Base-by-base conservation (phyloP, 2,113 vertebrate genomes). In the Nyctibius bracteatus region DNA sequence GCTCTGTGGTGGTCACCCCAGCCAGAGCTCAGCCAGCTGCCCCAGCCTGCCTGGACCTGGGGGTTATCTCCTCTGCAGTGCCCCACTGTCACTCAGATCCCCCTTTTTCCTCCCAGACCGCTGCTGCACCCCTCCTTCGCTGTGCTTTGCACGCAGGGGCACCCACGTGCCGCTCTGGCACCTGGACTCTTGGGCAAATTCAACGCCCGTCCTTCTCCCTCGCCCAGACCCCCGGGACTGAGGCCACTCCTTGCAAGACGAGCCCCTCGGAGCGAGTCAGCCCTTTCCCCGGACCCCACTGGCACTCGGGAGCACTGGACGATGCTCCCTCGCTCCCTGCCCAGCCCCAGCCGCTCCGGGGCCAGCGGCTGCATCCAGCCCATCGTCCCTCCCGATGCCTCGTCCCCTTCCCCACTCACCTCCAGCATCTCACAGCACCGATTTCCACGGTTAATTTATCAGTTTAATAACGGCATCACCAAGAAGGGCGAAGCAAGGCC, bases 211-310 rank as follows among this genome's bases (percentile, higher is more conserved):
- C 41, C 57, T 71, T 16, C 35, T 28, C 49, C 19, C 52, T 52
- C 2, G 0, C 16, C 44, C 35, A 25, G 54, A 44, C 16, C 52
- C 41, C 33, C 2, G 1, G 67, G 58, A 35, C 35, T 3, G 3
- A 35, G 58, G 58, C 43, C 8, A 0, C 49, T 31, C 25, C 22
- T 37, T 0, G 6, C 66, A 35, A 13, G 61, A n/a, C 0, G 6
- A 75, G 61, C 39, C 62, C 68, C 54, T 13, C 2, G 39, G 44
- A 30, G 52, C 0, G 2, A 81, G 37, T 22, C 61, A 43, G 2
- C n/a, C 54, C 70, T 8, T 6, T 47, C 55, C 24, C 15, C 4
- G 0, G 4, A 18, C 59, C 35, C 19, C 31, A 2, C 31, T 1
- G 9, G 25, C 49, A 5, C 52, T 18, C 1, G 2, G 52, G 31